These are phyloP conservation scores for Volucella inflata DNA, from an alignment of 2,888 invertebrate genomes.

Conservation along the genomic window DNA sequence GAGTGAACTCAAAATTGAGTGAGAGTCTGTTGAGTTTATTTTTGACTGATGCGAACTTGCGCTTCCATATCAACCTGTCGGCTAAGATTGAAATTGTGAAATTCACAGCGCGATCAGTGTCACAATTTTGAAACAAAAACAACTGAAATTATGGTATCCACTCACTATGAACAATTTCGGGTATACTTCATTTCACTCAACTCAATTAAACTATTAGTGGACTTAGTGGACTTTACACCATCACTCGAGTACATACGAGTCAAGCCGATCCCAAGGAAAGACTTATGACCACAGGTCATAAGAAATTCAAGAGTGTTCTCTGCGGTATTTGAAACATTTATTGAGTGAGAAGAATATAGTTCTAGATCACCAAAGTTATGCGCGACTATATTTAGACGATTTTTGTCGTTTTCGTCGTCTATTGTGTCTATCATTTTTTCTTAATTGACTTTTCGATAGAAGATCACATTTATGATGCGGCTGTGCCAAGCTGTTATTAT, in stretches of 20 bases:
- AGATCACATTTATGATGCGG: neutral
- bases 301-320: neutral
- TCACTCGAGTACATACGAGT: constrained; percentile 44
- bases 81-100: neutral
- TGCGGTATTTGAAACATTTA: neutral
- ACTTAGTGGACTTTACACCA: constrained; percentile 45
- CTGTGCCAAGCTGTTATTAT: neutral
- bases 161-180: neutral
- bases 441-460: neutral
- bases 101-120: neutral
- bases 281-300: too few relatives aligned
- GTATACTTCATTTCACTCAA: neutral
- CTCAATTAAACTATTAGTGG: neutral
- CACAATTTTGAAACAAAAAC: too few relatives aligned
- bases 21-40: neutral
- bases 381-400: constrained; percentile 14
- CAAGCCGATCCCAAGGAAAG: neutral
- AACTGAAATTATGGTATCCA: constrained; percentile 19
- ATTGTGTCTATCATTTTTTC: too few relatives aligned
- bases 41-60: neutral
- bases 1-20: constrained; percentile 16
- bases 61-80: constrained; percentile 6
- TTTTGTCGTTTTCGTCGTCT: too few relatives aligned
- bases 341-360: too few relatives aligned
- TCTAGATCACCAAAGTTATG: neutral